Evolutionary conservation across 1,140 invertebrate genomes (phyloP), one percentile per base, ranked within the genome.

Genomic region (Diploscapter pachys): DNA sequence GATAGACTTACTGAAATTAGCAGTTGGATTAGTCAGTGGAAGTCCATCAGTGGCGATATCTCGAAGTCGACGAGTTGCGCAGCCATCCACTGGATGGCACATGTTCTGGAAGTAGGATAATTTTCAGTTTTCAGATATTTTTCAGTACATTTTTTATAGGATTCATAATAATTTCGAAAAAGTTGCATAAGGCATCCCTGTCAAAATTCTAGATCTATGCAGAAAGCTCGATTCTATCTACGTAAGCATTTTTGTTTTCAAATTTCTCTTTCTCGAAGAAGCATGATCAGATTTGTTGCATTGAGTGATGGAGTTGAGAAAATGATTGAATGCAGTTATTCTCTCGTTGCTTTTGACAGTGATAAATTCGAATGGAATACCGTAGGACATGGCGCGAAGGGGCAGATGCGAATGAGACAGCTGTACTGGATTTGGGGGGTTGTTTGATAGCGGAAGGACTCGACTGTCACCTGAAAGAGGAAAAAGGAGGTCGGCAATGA

Each of bases 371-470:
- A 31, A 52, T 63, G n/a, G 50, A 13, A 5, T 48, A 56, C 75
- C 65, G 67, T 59, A 4, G 84, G 82, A 73, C 83, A 85, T 51
- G 78, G 68, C 6, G 81, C 78, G 72, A 85, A 85, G 6, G 84
- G 84, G 73, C 83, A 85, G 48, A 86, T 74, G 65, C 83, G 63
- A 4, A 85, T 75, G 48, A 85, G 72, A 75, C 83, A 85, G n/a
- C 82, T 85, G 73, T 85, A 85, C 65, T 85, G 83, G 5, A 85
- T 77, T 64, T 86, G 81, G 13, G 81, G 79, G 49, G 83, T 86
- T 56, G 84, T 83, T 59, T 85, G 81, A 71, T 85, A 86, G 13
- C 83, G 80, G 76, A 85, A 85, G 50, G 83, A 74, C 64, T 85
- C 83, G 9, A 85, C 81, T 5, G 82, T 85, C 5, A 83, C 84